A percentile compares a stretch with the other conserved stretches of the same genome.
These are phyloP conservation scores for Mycteria americana DNA, from an alignment of 2,797 vertebrate genomes.

Conservation along the genomic window DNA sequence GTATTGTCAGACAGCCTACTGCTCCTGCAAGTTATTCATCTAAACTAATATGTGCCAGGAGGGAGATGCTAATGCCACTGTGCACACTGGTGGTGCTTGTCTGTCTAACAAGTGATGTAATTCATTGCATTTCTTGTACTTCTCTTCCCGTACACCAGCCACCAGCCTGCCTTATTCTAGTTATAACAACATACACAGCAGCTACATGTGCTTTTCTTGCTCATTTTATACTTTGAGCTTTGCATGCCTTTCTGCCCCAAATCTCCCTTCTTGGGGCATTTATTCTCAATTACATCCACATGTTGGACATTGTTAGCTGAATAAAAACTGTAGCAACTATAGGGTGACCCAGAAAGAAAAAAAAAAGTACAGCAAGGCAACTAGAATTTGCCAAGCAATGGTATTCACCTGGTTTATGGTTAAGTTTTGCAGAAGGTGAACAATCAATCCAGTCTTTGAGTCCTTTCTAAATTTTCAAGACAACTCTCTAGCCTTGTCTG, in stretches of 20 bases:
- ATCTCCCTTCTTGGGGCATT: neutral
- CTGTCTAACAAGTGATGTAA: neutral
- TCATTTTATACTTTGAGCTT: neutral
- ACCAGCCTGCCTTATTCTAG: neutral
- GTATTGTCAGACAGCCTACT: neutral
- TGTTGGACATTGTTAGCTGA: neutral
- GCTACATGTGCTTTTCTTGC: neutral
- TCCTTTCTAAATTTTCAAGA: neutral
- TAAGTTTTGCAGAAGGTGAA: neutral
- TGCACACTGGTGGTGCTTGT: neutral
- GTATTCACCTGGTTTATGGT: neutral
- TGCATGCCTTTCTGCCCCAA: neutral
- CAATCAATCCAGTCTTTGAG: neutral
- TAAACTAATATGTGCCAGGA: neutral
- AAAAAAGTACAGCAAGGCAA: neutral
- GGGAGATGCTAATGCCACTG: neutral
- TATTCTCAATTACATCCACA: neutral
- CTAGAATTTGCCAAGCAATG: neutral
- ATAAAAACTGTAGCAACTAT: neutral
- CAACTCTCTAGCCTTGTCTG: neutral
- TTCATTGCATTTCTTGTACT: neutral
- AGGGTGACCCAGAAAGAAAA: neutral
- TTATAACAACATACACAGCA: neutral
- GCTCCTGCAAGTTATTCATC: neutral
- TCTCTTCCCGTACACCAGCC: accelerated